phyloP scores from a whole-genome alignment of 2,888 invertebrate genomes.

The Ctena decussata region DNA sequence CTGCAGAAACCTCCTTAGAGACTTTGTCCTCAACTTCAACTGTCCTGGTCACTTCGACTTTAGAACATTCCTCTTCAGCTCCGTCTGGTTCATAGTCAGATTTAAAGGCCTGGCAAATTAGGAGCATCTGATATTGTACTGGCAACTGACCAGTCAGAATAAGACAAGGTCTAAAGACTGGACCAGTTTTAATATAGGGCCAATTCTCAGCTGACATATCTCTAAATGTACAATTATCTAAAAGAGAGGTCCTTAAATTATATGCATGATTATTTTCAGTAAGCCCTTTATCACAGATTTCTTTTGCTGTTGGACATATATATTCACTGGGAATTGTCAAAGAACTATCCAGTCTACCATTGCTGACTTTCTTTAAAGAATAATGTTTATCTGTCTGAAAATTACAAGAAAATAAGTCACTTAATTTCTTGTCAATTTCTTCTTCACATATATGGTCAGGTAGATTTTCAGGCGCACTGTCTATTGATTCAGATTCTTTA shows the following conservation, averaged over 20 bases:
- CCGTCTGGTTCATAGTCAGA: too few species aligned
- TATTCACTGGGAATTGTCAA: neutral
- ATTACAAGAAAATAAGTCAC: too few species aligned
- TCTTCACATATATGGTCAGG: neutral
- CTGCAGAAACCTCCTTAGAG: too few species aligned
- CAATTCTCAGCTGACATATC: neutral
- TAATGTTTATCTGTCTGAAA: too few species aligned
- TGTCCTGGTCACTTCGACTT: too few species aligned
- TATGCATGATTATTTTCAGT: neutral
- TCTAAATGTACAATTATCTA: neutral
- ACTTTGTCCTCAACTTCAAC: too few species aligned
- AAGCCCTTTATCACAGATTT: neutral
- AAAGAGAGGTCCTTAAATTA: neutral
- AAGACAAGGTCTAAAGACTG: slow-evolving; percentile 28
- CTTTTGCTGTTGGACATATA: neutral
- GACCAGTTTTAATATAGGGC: neutral
- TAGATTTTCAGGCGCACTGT: neutral
- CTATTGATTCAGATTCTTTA: neutral
- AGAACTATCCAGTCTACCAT: neutral
- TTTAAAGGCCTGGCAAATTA: neutral
- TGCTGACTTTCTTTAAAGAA: neutral
- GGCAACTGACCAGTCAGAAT: slow-evolving; percentile 22
- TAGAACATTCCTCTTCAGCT: too few species aligned
- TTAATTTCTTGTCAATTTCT: neutral
- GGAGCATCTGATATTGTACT: slow-evolving; percentile 8